Conservation (phyloP, 2,888 invertebrate genomes). For the Oxystoma pomonae region DNA sequence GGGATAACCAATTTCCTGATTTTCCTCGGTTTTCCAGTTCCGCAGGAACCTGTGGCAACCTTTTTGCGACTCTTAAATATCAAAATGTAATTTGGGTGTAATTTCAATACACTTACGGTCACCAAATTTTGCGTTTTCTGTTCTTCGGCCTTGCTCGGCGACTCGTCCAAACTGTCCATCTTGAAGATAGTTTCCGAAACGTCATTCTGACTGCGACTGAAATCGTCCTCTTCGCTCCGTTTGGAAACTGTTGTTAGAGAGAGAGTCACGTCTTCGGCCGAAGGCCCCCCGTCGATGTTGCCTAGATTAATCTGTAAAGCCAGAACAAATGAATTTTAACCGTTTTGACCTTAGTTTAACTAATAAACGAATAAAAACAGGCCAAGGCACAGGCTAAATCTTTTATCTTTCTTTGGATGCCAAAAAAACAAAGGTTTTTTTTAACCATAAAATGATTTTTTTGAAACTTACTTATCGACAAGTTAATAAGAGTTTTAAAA, state of each 20-base stretch:
- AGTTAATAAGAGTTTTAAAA: too few species aligned
- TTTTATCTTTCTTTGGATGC: too few species aligned
- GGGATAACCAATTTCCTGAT: too few species aligned
- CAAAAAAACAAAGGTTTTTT: too few species aligned
- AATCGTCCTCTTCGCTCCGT: slow-evolving; percentile 41
- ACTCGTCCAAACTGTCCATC: slow-evolving; percentile 60
- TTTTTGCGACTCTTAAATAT: too few species aligned
- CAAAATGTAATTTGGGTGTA: too few species aligned
- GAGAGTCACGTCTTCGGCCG: slow-evolving; percentile 42
- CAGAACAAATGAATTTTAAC: background rate
- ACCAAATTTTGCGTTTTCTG: background rate
- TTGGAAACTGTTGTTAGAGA: slow-evolving; percentile 39
- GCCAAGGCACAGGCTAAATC: too few species aligned
- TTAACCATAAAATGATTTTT: too few species aligned
- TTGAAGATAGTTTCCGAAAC: slow-evolving; percentile 61
- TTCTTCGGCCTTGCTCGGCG: slow-evolving; percentile 34
- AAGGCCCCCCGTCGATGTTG: slow-evolving; percentile 45
- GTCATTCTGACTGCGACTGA: slow-evolving; percentile 43
- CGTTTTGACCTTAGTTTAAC: background rate
- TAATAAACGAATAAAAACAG: too few species aligned
- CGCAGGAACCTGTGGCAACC: too few species aligned
- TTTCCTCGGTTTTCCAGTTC: too few species aligned
- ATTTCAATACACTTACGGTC: background rate
- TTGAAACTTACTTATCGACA: too few species aligned
- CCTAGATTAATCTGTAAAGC: slow-evolving; percentile 41